Base-by-base conservation (phyloP, 2,888 invertebrate genomes). In the Lobophora halterata region DNA sequence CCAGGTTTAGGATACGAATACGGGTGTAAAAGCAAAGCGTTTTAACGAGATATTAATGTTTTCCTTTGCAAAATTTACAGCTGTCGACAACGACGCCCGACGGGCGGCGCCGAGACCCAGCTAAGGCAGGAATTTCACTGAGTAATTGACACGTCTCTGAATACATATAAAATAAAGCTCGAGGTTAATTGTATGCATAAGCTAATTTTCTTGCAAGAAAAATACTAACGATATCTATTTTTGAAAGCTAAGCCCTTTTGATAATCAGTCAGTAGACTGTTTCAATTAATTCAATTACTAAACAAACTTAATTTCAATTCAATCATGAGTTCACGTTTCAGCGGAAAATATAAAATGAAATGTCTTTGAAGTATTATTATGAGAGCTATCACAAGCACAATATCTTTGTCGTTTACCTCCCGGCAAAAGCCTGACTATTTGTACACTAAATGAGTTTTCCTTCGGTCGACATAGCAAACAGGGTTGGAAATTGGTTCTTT, bases 11-110 rank as follows among this genome's bases (percentile, higher is more conserved):
- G 42, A 56, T 58, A 59, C 64, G 61, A 65, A 67, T 71, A 65
- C 62, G 61, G 47, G 29, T n/a, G n/a, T n/a, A n/a, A n/a, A n/a
- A n/a, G n/a, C 56, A 61, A 69, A 69, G 54, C 55, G 61, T 68
- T 77, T 72, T 80, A 80, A 80, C 70, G 79, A 74, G 78, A 71
- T 80, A 80, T 81, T 79, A 80, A 81, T 78, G 80, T 65, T 71
- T 69, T 65, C 58, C 58, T 68, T 63, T 61, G 70, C 55, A 60
- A 70, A 72, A 76, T 79, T 79, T 78, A 81, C 74, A 64, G 58
- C 69, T 35, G n/a, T n/a, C n/a, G n/a, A n/a, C n/a, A n/a, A n/a
- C n/a, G n/a, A n/a, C n/a, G n/a, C n/a, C n/a, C n/a, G n/a, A 40
- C 46, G 61, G 74, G 72, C 64, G 76, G 73, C 76, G 79, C 79